A percentile compares a stretch with the other conserved stretches of the same genome.
These are phyloP conservation scores for Aldrovandia affinis DNA, from an alignment of 2,797 vertebrate species.

Conservation along the genomic window DNA sequence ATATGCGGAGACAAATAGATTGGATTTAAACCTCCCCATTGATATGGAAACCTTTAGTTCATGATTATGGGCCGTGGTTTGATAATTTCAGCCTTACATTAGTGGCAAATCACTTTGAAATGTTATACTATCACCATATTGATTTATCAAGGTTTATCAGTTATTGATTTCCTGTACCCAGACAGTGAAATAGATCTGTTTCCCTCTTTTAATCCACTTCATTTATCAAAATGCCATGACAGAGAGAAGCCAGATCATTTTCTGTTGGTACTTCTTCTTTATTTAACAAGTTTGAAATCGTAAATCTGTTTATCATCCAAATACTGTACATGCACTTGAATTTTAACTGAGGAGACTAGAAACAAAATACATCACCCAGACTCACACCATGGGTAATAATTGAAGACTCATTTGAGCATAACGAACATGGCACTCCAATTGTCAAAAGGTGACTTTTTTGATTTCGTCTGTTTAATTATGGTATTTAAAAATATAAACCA, in stretches of 20 bases:
- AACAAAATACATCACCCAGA: background rate
- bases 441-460: background rate
- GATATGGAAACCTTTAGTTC: background rate
- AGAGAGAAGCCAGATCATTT: background rate
- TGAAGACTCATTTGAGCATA: background rate
- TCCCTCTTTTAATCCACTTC: background rate
- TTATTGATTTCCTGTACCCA: background rate
- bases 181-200: no score
- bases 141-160: background rate
- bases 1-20: background rate
- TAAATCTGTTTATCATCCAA: background rate
- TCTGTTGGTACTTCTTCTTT: background rate
- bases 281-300: background rate
- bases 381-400: background rate
- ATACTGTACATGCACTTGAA: background rate
- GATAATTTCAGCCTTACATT: background rate
- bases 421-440: background rate
- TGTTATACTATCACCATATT: background rate
- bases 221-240: background rate
- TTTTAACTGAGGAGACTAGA: background rate
- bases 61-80: background rate
- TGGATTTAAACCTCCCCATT: no score
- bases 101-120: background rate
- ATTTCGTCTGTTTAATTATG: background rate
- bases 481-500: background rate